Conservation (phyloP, 2,888 invertebrate genomes). For the Aplocera efformata region DNA sequence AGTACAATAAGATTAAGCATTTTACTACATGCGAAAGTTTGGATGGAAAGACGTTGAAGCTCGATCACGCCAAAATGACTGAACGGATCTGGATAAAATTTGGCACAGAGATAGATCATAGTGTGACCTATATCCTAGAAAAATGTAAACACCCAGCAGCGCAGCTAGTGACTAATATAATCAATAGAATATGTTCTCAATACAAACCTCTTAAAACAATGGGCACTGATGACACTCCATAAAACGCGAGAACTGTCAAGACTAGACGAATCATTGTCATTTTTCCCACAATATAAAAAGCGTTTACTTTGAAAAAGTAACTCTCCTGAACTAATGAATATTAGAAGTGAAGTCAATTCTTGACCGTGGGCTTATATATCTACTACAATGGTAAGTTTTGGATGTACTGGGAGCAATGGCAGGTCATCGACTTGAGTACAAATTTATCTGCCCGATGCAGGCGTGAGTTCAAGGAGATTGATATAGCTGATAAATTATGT, state of each 20-base stretch:
- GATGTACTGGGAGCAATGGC: constrained; percentile 22
- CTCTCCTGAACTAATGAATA: constrained; percentile 22
- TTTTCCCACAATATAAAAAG: constrained; percentile 22
- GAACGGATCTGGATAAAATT: too few relatives aligned
- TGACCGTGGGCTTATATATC: constrained; percentile 30
- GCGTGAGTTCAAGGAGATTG: constrained; percentile 22
- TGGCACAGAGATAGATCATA: too few relatives aligned
- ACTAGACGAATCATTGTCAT: constrained; percentile 22
- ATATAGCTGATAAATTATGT: constrained; percentile 18
- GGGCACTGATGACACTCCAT: constrained; percentile 35
- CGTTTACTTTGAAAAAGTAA: constrained; percentile 21
- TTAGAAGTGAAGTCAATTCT: constrained; percentile 28
- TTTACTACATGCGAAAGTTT: too few relatives aligned
- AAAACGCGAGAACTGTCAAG: constrained; percentile 21
- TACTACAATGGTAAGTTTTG: constrained; percentile 16
- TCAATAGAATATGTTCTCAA: too few relatives aligned
- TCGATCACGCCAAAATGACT: too few relatives aligned
- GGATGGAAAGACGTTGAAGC: too few relatives aligned
- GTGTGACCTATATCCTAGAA: too few relatives aligned
- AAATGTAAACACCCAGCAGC: too few relatives aligned
- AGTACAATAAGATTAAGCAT: constrained; percentile 6
- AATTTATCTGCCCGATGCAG: constrained; percentile 19
- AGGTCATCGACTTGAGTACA: constrained; percentile 22
- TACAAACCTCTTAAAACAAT: constrained; percentile 51
- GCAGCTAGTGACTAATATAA: too few relatives aligned